Evolutionary conservation across 2,888 invertebrate genomes (phyloP), one percentile per base, ranked within the genome.

Genomic region (Ichneumon xanthorius): DNA sequence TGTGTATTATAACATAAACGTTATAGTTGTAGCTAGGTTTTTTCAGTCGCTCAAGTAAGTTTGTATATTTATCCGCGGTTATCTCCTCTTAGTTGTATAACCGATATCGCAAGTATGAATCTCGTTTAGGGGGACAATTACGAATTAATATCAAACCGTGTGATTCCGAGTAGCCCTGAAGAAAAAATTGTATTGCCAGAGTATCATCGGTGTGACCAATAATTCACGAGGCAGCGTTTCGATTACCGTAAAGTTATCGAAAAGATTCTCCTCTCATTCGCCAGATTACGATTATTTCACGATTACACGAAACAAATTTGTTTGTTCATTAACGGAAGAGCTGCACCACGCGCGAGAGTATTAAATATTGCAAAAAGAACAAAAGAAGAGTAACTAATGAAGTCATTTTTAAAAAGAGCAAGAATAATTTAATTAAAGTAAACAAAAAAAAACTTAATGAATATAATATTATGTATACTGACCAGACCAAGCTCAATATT

Each of bases 401-500:
- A 80, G 65, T 79, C 78, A 85, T 82, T 85, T 79, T 78, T 81
- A 85, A 85, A 81, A 48, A 16, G 73, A 85, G 85, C 85, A 84
- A 83, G 82, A 75, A 89, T 86, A 87, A 89, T 88, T 89, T 85
- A 87, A 86, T 84, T 87, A 61, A 86, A 88, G 75, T 76, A 80
- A 87, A 80, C 30, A 30, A 65, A 73, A 82, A 84, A 86, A 79
- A 87, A 88, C 86, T 82, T 82, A 86, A 88, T 81, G 80, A 87
- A 89, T 82, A 88, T 91, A 90, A 58, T 87, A 88, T 86, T 86
- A 92, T 89, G 91, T 92, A 93, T 91, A 93, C 91, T 92, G 93
- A 94, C 93, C 93, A 93, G 93, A 93, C 93, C 93, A 93, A 94
- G 93, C 93, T 93, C 93, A 93, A 93, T 93, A 94, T 93, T 93